These are phyloP conservation scores for Emydocephalus ijimae DNA, from an alignment of 2,113 vertebrate genomes.

Conservation along the genomic window DNA sequence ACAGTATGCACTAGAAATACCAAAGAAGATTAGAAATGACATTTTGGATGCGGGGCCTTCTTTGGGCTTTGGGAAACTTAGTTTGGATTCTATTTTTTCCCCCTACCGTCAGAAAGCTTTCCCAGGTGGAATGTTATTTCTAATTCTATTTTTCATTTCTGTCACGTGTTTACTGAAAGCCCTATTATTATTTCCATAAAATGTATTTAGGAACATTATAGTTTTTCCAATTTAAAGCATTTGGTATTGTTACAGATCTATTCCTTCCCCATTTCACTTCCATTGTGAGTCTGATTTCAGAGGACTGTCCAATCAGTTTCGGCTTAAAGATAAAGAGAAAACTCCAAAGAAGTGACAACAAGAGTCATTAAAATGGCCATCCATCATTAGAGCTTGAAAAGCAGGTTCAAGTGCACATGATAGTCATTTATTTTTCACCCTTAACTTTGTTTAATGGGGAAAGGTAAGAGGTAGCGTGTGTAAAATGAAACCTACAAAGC, in stretches of 20 bases:
- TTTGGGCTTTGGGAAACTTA: conserved; percentile 57
- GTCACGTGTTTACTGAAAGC: conserved; percentile 3
- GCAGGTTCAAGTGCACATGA: background rate
- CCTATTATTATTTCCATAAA: conserved; percentile 33
- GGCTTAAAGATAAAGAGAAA: background rate
- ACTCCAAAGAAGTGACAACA: background rate
- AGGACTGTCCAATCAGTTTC: background rate
- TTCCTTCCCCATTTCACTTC: background rate
- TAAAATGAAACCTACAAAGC: background rate
- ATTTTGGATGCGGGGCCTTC: conserved; percentile 57
- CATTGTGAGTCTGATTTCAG: background rate
- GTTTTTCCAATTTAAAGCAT: rapidly evolving
- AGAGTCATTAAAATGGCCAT: background rate
- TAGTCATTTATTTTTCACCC: background rate
- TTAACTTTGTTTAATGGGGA: background rate
- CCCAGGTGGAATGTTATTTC: conserved; percentile 41
- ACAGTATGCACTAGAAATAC: conserved; percentile 54
- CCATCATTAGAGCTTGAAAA: background rate
- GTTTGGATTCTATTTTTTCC: conserved; percentile 44
- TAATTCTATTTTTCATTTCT: conserved; percentile 28
- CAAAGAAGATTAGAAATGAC: conserved; percentile 63
- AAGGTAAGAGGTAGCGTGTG: background rate
- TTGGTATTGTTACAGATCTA: background rate
- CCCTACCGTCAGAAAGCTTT: conserved; percentile 40
- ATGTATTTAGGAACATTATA: conserved; percentile 16